phyloP scores from a whole-genome alignment of 2,113 vertebrate genomes.

The Corynorhinus townsendii region DNA sequence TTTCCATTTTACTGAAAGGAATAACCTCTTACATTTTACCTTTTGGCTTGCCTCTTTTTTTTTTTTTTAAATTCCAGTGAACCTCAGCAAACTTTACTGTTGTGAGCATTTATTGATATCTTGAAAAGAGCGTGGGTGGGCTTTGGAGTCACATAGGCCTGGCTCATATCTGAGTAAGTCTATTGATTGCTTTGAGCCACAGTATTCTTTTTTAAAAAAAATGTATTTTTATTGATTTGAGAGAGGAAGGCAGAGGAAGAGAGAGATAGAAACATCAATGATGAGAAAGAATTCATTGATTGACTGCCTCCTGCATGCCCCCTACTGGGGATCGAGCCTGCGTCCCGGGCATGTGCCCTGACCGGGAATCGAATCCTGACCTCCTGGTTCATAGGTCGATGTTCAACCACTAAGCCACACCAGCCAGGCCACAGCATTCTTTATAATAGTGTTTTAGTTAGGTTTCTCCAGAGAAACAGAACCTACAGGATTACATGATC shows the following conservation, averaged over 20 bases:
- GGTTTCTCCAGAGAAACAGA: not conserved
- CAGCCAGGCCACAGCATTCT: not conserved
- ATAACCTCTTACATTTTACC: constrained; percentile 5
- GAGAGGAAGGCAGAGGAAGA: too few species aligned
- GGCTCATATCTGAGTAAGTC: not conserved
- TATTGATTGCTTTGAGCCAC: not conserved
- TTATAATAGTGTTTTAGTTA: not conserved
- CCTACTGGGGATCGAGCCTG: too few species aligned
- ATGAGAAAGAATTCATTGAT: too few species aligned
- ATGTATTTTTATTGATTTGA: too few species aligned
- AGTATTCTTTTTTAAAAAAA: not conserved
- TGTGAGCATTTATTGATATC: not conserved
- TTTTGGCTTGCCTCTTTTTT: constrained; percentile 24
- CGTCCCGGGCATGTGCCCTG: too few species aligned
- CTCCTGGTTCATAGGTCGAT: too few species aligned
- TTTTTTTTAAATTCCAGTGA: not conserved
- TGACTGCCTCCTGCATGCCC: too few species aligned
- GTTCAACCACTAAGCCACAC: too few species aligned
- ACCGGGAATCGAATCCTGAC: too few species aligned
- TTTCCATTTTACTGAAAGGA: constrained; percentile 34
- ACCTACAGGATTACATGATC: not conserved
- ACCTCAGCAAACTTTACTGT: not conserved
- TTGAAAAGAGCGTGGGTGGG: not conserved
- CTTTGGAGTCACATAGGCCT: not conserved
- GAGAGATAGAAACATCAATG: too few species aligned